A percentile compares a stretch with the other conserved stretches of the same genome.
Conservation (phyloP, 2,113 vertebrate genomes). For the Ptyas mucosa region DNA sequence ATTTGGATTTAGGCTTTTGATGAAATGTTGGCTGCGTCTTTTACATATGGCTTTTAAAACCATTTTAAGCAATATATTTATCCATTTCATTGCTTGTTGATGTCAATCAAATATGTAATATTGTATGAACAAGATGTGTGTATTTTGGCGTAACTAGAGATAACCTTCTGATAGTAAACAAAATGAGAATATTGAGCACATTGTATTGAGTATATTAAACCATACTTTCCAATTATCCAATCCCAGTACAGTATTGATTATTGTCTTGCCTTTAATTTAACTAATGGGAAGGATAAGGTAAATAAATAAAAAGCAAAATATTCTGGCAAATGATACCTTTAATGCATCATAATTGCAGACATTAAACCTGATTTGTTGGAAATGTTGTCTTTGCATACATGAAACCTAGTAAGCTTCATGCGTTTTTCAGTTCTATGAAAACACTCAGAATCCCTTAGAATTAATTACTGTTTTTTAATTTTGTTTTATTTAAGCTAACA, state of each 20-base stretch:
- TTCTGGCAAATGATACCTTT: background rate
- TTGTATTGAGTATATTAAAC: background rate
- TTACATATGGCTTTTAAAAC: accelerated
- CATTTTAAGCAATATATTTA: background rate
- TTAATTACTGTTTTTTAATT: background rate
- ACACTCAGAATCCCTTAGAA: background rate
- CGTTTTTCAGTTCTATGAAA: background rate
- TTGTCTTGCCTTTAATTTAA: background rate
- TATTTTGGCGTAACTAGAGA: background rate
- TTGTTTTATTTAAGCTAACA: background rate
- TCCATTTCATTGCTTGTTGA: background rate
- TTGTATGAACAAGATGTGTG: background rate
- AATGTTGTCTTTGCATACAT: background rate
- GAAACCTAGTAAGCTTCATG: background rate
- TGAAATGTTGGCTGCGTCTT: background rate
- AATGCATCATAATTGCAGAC: background rate
- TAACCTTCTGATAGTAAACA: background rate
- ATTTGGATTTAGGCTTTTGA: background rate
- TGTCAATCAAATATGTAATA: background rate
- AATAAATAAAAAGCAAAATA: background rate
- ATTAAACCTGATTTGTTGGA: background rate
- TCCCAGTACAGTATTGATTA: background rate
- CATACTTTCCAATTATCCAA: background rate
- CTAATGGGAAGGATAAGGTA: background rate
- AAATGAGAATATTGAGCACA: background rate